Base-by-base conservation (phyloP, 2,797 vertebrate species). In the Mormyrus hasselquistii region DNA sequence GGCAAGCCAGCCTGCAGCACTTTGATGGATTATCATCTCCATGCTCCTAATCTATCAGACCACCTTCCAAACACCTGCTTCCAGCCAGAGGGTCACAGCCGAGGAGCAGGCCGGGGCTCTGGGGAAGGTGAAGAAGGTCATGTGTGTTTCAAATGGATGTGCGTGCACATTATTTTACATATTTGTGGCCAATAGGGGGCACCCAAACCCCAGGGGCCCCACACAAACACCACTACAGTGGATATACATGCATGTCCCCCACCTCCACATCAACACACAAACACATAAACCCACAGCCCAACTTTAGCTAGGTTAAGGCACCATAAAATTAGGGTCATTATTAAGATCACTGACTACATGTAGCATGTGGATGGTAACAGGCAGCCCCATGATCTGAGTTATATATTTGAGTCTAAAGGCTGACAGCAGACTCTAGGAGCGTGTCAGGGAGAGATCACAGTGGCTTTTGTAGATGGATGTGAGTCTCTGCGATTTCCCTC, bases 1-100 rank as follows among this genome's bases (percentile, higher is more conserved):
- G 12, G 22, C 1, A 29, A 55, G 9, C 22, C 25, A 16, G 50
- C 29, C 85, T 7, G 49, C 62, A 41, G 41, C n/a, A 7, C 22
- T 83, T 52, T 65, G 88, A 89, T 85, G 55, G 79, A 53, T 44
- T 62, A 3, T 49, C 47, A 25, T 85, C 44, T 14, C 34, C 88
- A 16, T 19, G 29, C 55, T 79, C 79, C 82, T 14, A 85, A 89
- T 89, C 22, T 89, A 89, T 50, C 57, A 86, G 57, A 41, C 22
- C 59, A 69, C 79, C 57, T 69, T 85, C n/a, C 50, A 5, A 22
- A 76, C 50, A 53, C 25, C 52, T 84, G 76, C 3, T 57, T 84
- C 44, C 6, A 62, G 10, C 85, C 50, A 16, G 3, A 52, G 84
- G 84, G 47, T 53, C 25, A 38, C 49, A 16, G 50, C 25, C 29